Evolutionary conservation across 2,888 invertebrate species (phyloP).

Genomic region (Anagyrus pseudococci): DNA sequence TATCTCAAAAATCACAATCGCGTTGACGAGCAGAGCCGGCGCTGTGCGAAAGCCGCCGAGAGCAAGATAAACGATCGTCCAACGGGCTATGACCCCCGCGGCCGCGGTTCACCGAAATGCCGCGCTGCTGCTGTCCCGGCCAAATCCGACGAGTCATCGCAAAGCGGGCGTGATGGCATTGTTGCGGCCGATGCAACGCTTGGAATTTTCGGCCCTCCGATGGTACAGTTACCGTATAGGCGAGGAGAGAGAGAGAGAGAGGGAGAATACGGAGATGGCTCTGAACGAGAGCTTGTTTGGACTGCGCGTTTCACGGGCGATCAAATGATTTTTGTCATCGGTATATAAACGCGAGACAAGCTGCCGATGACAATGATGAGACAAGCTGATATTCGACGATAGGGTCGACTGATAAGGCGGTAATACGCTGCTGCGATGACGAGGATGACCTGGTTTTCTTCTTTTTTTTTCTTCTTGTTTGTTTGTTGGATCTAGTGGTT

Average conservation of each 20-base stretch:
- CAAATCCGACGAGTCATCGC: too few species aligned
- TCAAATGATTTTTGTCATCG: background rate
- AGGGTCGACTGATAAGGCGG: background rate
- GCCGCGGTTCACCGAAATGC: background rate
- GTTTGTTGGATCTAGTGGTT: too few species aligned
- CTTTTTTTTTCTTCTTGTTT: too few species aligned
- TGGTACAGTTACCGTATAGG: background rate
- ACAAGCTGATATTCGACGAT: background rate
- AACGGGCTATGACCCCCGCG: background rate
- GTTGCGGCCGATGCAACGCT: background rate
- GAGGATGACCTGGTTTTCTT: background rate
- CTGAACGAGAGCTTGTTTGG: background rate
- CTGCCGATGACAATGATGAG: background rate
- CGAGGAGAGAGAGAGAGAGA: too few species aligned
- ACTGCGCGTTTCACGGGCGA: background rate
- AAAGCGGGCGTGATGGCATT: background rate
- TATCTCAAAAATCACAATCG: constrained; percentile 25
- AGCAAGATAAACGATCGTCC: constrained; percentile 16
- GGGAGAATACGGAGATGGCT: too few species aligned
- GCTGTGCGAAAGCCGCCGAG: background rate
- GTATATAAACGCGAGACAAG: background rate
- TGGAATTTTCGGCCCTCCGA: background rate
- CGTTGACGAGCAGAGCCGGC: constrained; percentile 13
- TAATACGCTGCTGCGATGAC: background rate
- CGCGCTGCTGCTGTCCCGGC: background rate